Conservation (phyloP, 2,888 invertebrate species). For the Polydesmus complanatus region DNA sequence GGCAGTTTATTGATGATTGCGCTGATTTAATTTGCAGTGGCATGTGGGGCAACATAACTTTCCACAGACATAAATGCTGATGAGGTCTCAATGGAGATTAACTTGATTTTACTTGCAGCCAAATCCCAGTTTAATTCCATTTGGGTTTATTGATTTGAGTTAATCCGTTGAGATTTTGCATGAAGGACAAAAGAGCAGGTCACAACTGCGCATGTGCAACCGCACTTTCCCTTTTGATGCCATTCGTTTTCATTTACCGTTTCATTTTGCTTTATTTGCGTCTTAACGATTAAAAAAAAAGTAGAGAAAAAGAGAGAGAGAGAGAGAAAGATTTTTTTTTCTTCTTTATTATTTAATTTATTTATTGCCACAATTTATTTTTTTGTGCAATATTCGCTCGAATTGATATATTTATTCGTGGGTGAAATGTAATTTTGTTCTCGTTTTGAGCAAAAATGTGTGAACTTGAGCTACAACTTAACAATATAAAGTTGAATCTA, state of each 20-base stretch:
- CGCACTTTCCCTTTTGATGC: not conserved
- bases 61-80: constrained; percentile 7
- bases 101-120: constrained; percentile 8
- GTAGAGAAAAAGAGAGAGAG: not conserved
- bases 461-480: not conserved
- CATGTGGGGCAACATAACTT: not conserved
- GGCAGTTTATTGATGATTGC: not conserved
- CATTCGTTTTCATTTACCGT: not conserved
- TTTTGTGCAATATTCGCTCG: not conserved
- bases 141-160: constrained; percentile 5
- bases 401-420: not conserved
- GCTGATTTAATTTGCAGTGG: not conserved
- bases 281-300: not conserved
- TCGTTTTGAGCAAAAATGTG: not conserved
- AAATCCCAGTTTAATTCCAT: constrained; percentile 13
- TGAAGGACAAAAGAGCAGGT: not conserved
- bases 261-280: not conserved
- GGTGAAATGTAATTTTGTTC: not conserved
- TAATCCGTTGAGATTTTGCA: not conserved
- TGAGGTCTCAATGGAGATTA: constrained; percentile 14
- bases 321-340: not conserved
- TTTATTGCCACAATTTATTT: no score
- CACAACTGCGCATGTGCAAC: not conserved
- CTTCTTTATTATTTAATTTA: no score
- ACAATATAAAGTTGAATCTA: not conserved